phyloP scores from a whole-genome alignment of 1,140 invertebrate species.

The Lordiphosa clarofinis region DNA sequence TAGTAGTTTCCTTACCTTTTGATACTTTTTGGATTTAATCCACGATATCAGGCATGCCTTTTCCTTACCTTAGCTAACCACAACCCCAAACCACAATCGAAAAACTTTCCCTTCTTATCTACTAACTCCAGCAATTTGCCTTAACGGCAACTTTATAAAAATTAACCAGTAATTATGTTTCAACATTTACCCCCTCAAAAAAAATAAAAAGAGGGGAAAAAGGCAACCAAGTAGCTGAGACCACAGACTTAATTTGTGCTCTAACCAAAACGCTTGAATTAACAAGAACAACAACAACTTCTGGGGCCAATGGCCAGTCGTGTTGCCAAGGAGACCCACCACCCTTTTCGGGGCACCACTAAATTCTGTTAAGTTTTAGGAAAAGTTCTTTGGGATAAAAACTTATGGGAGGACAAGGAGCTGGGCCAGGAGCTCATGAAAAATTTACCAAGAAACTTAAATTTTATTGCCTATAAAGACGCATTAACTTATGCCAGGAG shows the following conservation, averaged over 20 bases:
- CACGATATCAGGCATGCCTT: too few species aligned
- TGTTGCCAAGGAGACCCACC: conserved; percentile 11
- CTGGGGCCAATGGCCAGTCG: conserved; percentile 38
- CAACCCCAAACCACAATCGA: too few species aligned
- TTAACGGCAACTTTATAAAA: conserved; percentile 23
- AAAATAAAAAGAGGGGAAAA: conserved; percentile 15
- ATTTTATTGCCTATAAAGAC: conserved; percentile 78
- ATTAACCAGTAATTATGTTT: conserved; percentile 70
- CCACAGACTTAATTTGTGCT: conserved; percentile 62
- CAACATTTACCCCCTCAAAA: conserved; percentile 10
- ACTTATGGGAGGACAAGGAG: conserved; percentile 36
- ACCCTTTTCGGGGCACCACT: conserved; percentile 48
- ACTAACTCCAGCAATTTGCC: too few species aligned
- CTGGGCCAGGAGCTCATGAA: conserved; percentile 44
- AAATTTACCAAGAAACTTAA: conserved; percentile 70
- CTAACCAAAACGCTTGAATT: conserved; percentile 67
- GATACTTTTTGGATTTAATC: too few species aligned
- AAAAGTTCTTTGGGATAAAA: conserved; percentile 56
- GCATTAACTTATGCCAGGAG: conserved; percentile 68
- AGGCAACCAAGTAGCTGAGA: conserved; percentile 31
- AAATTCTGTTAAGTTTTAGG: conserved; percentile 67
- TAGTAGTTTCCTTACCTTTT: too few species aligned
- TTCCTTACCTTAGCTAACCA: too few species aligned
- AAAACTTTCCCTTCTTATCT: too few species aligned
- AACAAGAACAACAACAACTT: conserved; percentile 66